Conservation (phyloP, 1,140 invertebrate genomes). For the Megalonaias nervosa region DNA sequence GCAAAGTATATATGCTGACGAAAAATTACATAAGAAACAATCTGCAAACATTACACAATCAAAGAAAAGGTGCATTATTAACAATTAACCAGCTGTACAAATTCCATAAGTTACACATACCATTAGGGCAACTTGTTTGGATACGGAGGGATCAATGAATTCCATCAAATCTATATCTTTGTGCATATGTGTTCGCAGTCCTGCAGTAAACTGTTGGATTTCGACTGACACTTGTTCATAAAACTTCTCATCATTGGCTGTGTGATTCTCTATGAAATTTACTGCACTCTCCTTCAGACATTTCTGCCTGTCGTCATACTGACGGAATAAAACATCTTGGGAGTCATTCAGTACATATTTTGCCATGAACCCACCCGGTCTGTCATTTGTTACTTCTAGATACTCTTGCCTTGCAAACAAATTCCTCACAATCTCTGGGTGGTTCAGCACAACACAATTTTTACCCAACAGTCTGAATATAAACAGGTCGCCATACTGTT, state of each 20-base stretch:
- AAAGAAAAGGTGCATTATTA: background rate
- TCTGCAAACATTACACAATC: background rate
- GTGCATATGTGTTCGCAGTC: background rate
- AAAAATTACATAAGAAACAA: too few species aligned
- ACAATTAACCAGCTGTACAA: background rate
- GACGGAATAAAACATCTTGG: conserved; percentile 31
- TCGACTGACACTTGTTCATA: conserved; percentile 12
- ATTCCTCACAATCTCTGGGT: conserved; percentile 26
- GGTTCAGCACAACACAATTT: conserved; percentile 18
- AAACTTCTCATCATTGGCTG: conserved; percentile 25
- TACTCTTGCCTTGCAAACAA: conserved; percentile 28
- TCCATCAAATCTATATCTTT: conserved; percentile 11
- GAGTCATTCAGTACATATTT: conserved; percentile 25
- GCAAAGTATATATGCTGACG: too few species aligned
- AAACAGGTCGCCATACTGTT: conserved; percentile 27
- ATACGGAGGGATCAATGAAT: conserved; percentile 3
- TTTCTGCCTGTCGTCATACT: conserved; percentile 27
- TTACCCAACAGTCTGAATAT: conserved; percentile 33
- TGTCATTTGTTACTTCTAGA: conserved; percentile 18
- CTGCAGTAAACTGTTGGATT: background rate
- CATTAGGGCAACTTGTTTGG: conserved; percentile 19
- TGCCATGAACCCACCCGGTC: conserved; percentile 25
- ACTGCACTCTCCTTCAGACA: conserved; percentile 18
- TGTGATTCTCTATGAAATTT: conserved; percentile 19
- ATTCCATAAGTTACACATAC: background rate